Base-by-base conservation (phyloP, 2,797 vertebrate genomes). In the Scolopax bukidnonensis region DNA sequence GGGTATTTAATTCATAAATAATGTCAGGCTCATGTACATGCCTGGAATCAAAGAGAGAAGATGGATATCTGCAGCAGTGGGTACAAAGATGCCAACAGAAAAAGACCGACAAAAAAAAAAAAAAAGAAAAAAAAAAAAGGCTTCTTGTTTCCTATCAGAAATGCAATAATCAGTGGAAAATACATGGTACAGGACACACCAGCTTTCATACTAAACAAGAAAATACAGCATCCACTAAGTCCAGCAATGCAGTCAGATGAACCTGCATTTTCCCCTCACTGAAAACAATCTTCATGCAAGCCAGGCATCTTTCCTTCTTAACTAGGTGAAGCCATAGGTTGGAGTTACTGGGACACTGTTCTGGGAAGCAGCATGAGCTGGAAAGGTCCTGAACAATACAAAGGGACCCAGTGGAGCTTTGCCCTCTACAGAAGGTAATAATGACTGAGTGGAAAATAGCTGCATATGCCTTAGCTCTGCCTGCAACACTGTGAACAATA, bases 91-190 rank as follows among this genome's bases (percentile, higher is more conserved):
- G 2, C 18, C 3, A 2, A 81, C 23, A 64, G 19, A 78, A 87
- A 84, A 54, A 40, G 23, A 19, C 14, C 30, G 24, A 36, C 21
- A 27, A 25, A 27, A 43, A 68, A 84, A 41, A 53, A 70, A 43
- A 18, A 81, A 43, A 75, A 59, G 19, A 47, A 36, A 53, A 70
- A 43, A 43, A 17, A 79, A 40, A 75, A 76, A 74, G 53, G 47
- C 68, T 93, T 94, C 48, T 68, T 71, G 30, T 95, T 97, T 97
- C 83, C 87, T 90, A n/a, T 89, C 77, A 94, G 86, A 93, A 95
- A 90, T 83, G 45, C 47, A 76, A 19, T 90, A 84, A 95, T 78
- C 45, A 41, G 84, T 54, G 63, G 69, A 63, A 91, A 94, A 87
- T 64, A 10, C 1, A 0, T 19, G 12, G 54, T 36, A 47, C 4